These are phyloP conservation scores for Pomatorhinus ruficollis DNA, from an alignment of 2,113 vertebrate genomes.

Conservation along the genomic window DNA sequence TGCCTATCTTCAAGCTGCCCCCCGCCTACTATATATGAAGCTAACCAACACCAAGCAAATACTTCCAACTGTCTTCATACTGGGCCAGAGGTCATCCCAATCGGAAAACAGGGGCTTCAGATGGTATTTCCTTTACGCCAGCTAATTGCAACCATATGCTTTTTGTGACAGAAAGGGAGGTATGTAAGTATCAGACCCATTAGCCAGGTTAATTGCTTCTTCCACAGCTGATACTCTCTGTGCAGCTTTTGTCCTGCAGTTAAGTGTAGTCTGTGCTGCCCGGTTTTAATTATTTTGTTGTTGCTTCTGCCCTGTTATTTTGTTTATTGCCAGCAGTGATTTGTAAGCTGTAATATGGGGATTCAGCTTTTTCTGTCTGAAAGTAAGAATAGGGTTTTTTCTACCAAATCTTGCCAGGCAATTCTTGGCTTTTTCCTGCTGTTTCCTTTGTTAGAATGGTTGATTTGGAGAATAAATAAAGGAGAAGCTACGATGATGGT, in stretches of 20 bases:
- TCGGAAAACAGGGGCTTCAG: slow-evolving; percentile 64
- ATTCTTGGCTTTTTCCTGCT: neutral
- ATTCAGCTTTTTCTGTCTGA: neutral
- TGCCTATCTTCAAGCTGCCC: neutral
- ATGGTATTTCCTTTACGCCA: slow-evolving; percentile 64
- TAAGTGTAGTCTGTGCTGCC: neutral
- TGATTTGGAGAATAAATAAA: neutral
- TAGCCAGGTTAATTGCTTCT: slow-evolving; percentile 32
- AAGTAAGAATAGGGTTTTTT: neutral
- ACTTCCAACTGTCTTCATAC: slow-evolving; percentile 53
- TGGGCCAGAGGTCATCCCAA: slow-evolving; percentile 49
- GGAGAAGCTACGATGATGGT: neutral
- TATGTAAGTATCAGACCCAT: neutral
- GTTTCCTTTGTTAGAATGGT: neutral
- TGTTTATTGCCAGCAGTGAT: neutral
- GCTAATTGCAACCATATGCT: slow-evolving; percentile 69
- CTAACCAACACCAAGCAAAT: slow-evolving; percentile 17
- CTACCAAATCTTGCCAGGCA: neutral
- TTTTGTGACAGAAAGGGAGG: slow-evolving; percentile 25
- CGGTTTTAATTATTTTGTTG: slow-evolving; percentile 47
- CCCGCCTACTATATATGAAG: neutral
- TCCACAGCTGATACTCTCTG: slow-evolving; percentile 15
- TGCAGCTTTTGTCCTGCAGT: neutral
- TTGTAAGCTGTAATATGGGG: neutral
- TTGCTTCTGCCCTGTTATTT: neutral